Conservation (phyloP, 2,797 vertebrate genomes). For the Manis pentadactyla region DNA sequence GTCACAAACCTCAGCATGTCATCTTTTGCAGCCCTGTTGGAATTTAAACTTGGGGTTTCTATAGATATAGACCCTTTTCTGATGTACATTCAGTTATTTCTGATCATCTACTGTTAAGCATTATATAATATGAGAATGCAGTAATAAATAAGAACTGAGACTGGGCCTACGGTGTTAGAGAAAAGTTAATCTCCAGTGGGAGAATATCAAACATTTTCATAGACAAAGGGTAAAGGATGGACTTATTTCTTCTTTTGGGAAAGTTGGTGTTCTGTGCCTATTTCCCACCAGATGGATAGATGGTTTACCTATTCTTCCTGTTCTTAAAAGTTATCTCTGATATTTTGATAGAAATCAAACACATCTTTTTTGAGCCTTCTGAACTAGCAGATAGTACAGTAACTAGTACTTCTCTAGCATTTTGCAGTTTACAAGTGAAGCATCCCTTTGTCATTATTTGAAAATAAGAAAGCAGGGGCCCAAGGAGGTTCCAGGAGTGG, state of each 20-base stretch:
- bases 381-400: background rate
- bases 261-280: background rate
- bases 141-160: background rate
- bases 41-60: slow-evolving; percentile 45
- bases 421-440: background rate
- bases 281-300: background rate
- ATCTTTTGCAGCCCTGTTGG: background rate
- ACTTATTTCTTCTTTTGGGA: slow-evolving; percentile 1
- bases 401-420: background rate
- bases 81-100: background rate
- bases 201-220: background rate
- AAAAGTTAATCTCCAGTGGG: background rate
- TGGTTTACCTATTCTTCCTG: background rate
- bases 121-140: background rate
- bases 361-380: background rate
- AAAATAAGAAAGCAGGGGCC: slow-evolving; percentile 14
- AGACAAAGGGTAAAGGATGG: background rate
- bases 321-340: background rate
- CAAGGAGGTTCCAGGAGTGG: background rate
- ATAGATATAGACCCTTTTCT: background rate
- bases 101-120: background rate
- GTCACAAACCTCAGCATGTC: background rate
- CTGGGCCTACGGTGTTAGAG: background rate
- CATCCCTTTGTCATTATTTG: background rate
- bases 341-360: background rate